Base-by-base conservation (phyloP, 1,140 invertebrate genomes). In the Charaxes varanes region DNA sequence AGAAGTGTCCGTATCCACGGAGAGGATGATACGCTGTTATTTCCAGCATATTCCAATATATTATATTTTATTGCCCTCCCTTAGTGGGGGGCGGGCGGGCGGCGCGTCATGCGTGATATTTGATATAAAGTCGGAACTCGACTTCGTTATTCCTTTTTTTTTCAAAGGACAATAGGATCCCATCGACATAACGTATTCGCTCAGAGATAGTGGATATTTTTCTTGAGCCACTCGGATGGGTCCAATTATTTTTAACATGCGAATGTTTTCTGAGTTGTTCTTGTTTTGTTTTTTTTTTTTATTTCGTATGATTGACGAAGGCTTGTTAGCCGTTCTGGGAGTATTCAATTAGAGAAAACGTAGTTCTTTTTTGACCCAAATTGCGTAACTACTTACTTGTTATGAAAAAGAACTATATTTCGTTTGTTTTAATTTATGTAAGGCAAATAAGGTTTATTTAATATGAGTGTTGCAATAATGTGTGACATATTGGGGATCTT, bases 21-120 rank as follows among this genome's bases (percentile, higher is more conserved):
- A 59, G 61, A 80, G 73, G 72, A 82, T 81, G 76, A 81, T 85
- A 84, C 81, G 69, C 66, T 81, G 81, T 84, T 85, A 84, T 85
- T 84, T 81, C 79, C 81, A 85, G 82, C 80, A 84, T 83, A 85
- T 84, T 85, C 84, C 80, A 84, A 85, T 84, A 85, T 85, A 84
- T 85, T 85, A 85, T 85, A 84, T 85, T 85, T 85, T 84, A 84
- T 84, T 79, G 77, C 76, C 76, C 60, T 48, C 68, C 63, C 58
- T 40, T 24, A 6, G 24, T 22, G 19, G 49, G 65, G 38, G 66
- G 62, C 36, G 44, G 62, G 61, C 56, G 56, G 59, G 55, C 48
- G 66, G 63, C 46, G 72, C 66, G 77, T 79, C 76, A 80, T 79
- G 78, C 71, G 76, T 81, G 74, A 78, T 84, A 81, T 79, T 79